A percentile compares a stretch with the other conserved stretches of the same genome.
Evolutionary conservation across 2,797 vertebrate genomes (phyloP).

Genomic region (Octomys mimax): DNA sequence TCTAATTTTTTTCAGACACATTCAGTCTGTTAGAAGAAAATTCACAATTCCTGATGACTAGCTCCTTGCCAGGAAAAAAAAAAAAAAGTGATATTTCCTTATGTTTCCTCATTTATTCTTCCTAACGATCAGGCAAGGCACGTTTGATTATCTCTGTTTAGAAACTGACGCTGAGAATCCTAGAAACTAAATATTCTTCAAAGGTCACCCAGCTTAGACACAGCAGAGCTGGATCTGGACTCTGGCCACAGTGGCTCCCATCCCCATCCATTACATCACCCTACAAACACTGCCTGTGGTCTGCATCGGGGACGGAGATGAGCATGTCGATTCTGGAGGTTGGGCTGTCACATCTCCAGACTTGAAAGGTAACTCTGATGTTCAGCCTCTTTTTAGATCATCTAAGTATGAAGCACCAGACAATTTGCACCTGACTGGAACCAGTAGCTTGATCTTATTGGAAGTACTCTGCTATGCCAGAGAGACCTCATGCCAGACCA

Average conservation of each 20-base stretch:
- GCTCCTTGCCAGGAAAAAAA: not conserved
- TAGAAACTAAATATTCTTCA: not conserved
- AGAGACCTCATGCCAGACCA: not conserved
- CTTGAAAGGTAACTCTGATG: not conserved
- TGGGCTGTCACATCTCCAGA: not conserved
- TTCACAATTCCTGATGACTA: not conserved
- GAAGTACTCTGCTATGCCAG: not conserved
- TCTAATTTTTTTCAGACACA: conserved; percentile 47
- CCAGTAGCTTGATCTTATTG: not conserved
- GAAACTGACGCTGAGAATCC: not conserved
- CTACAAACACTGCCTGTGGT: not conserved
- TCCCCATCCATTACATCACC: accelerated
- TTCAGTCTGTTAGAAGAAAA: not conserved
- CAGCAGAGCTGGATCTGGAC: not conserved
- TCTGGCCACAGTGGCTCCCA: not conserved
- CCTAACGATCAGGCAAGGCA: conserved; percentile 22
- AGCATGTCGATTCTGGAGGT: not conserved
- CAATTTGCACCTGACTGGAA: not conserved
- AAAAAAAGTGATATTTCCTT: not conserved
- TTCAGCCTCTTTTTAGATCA: not conserved
- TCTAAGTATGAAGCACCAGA: not conserved
- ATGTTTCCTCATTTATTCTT: not conserved
- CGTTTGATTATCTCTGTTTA: not conserved
- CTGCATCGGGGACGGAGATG: not conserved
- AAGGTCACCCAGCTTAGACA: not conserved